Conservation (phyloP, 2,888 invertebrate genomes). For the Coleophora deauratella region DNA sequence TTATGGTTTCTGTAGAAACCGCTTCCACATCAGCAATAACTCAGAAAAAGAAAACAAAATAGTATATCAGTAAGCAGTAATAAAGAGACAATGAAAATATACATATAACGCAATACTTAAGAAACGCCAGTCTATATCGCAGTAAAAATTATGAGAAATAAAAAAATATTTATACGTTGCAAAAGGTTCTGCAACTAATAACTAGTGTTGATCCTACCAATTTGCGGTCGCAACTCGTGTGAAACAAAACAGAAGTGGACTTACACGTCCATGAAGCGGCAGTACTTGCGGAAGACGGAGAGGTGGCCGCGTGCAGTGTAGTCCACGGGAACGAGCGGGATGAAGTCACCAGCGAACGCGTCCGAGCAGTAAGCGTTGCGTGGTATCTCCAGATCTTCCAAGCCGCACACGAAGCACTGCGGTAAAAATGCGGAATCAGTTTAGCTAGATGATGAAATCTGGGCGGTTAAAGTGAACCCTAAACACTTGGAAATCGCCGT, state of each 20-base stretch:
- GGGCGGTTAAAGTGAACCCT: background rate
- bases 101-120: no score
- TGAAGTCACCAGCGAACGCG: conserved; percentile 47
- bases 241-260: conserved; percentile 13
- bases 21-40: no score
- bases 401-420: conserved; percentile 52
- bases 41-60: no score
- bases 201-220: background rate
- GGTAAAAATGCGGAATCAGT: background rate
- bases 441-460: background rate
- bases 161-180: no score
- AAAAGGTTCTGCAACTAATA: no score
- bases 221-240: background rate
- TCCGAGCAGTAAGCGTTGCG: conserved; percentile 36
- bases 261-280: conserved; percentile 40
- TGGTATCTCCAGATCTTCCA: conserved; percentile 31
- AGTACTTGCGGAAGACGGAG: conserved; percentile 40
- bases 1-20: background rate
- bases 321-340: conserved; percentile 40
- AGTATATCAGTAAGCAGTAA: no score
- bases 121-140: no score
- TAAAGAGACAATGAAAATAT: no score
- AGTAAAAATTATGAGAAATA: no score
- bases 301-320: conserved; percentile 30
- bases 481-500: no score